Percentiles rank a stretch among this genome's conserved stretches.
phyloP scores from a whole-genome alignment of 37 sponge, comb jelly and placozoan genomes.

The Diacarnus erythraeanus region DNA sequence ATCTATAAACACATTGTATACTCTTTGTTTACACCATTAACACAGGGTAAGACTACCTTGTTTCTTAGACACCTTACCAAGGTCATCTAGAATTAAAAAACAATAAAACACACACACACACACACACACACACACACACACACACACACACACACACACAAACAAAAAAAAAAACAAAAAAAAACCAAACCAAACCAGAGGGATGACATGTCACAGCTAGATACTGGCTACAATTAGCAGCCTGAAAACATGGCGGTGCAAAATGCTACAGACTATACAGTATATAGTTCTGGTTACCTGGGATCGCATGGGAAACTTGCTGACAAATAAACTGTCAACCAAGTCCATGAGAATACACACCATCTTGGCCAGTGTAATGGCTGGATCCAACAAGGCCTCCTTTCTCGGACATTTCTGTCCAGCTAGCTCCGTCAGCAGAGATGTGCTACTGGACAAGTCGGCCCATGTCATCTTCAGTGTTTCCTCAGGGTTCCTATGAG shows the following conservation, averaged over 20 bases:
- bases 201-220: background rate
- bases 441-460: slow-evolving; percentile 29
- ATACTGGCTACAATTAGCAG: background rate
- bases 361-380: slow-evolving; percentile 39
- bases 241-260: too few relatives aligned
- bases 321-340: slow-evolving; percentile 85
- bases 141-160: too few relatives aligned
- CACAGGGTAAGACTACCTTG: too few relatives aligned
- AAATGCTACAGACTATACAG: too few relatives aligned
- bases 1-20: too few relatives aligned
- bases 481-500: slow-evolving; percentile 35
- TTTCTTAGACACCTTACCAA: too few relatives aligned
- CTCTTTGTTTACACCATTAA: too few relatives aligned
- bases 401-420: slow-evolving; percentile 30
- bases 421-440: slow-evolving; percentile 31
- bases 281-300: slow-evolving; percentile 61
- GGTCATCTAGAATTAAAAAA: too few relatives aligned
- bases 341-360: slow-evolving; percentile 73
- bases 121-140: slow-evolving; percentile 56
- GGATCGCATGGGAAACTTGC: slow-evolving; percentile 84
- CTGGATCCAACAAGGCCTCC: slow-evolving; percentile 51
- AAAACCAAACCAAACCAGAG: too few relatives aligned
- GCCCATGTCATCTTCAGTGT: slow-evolving; percentile 25
- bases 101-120: slow-evolving; percentile 48
- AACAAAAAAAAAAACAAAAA: too few relatives aligned